phyloP scores from a whole-genome alignment of 2,113 vertebrate species.

The Sphyrna mokarran region DNA sequence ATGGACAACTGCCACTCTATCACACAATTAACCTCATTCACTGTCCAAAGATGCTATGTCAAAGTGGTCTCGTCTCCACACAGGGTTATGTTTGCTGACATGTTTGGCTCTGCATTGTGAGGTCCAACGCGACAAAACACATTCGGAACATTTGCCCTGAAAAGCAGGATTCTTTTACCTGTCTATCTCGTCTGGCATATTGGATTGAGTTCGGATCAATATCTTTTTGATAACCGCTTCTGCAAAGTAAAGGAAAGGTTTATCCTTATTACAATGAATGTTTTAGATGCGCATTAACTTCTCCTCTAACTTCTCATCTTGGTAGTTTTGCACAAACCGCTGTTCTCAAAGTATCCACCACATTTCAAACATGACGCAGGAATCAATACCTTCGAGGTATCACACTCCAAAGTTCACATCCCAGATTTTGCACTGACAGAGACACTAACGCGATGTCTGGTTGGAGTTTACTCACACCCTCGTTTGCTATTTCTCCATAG shows the following conservation, averaged over 20 bases:
- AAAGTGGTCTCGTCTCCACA: too few relatives aligned
- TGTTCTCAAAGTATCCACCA: background rate
- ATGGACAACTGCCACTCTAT: background rate
- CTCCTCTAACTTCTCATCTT: background rate
- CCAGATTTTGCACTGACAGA: background rate
- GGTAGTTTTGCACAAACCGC: background rate
- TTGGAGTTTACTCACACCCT: background rate
- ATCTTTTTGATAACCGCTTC: background rate
- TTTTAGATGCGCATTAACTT: background rate
- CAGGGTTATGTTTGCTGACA: background rate
- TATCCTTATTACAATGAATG: background rate
- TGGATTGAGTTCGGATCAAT: background rate
- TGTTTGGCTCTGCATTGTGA: background rate
- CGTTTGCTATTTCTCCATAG: background rate
- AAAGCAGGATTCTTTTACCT: background rate
- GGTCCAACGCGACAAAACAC: background rate
- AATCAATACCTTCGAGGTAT: background rate
- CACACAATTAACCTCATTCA: too few relatives aligned
- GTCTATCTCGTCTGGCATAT: slow-evolving; percentile 3
- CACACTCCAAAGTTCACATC: background rate
- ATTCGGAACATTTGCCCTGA: too few relatives aligned
- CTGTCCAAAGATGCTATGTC: background rate
- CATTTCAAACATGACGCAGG: background rate
- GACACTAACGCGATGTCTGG: background rate
- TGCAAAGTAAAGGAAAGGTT: background rate